Base-by-base conservation (phyloP, 2,797 vertebrate species). In the Karalla daura region DNA sequence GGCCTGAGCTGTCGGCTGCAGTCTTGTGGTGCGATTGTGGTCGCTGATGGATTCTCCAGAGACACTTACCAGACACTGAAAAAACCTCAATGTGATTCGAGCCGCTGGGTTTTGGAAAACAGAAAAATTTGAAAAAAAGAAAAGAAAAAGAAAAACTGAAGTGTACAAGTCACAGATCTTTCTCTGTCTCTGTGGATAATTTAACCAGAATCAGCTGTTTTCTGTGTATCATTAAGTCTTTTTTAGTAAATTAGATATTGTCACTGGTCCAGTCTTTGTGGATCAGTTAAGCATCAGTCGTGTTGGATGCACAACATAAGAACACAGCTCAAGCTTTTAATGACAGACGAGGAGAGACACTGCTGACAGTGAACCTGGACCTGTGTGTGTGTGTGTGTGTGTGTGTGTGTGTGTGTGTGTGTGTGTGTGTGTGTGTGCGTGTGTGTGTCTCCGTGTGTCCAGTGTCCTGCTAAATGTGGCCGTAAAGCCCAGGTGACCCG, bases 401-500 rank as follows among this genome's bases (percentile, higher is more conserved):
- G n/a, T n/a, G n/a, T n/a, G n/a, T n/a, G n/a, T n/a, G n/a, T n/a
- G n/a, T n/a, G n/a, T n/a, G n/a, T n/a, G n/a, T n/a, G n/a, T n/a
- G 17, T 39, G n/a, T 20, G 9, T 11, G 35, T 36, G 5, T 45
- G 20, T 27, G 14, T 11, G 5, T 37, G 2, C 3, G 14, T 43
- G 5, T 5, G 2, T 44, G 5, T 15, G 14, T 59, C 2, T 44
- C 7, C 70, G 9, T 61, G 6, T 46, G 14, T 65, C 0, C 84
- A 99, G 98, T 99, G 98, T 78, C 89, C 94, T 0, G 97, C 97
- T 3, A 96, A 94, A 81, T 99, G 98, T 9, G 96, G 96, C 7
- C 94, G 92, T 55, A 93, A 84, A 71, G 94, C 93, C 1, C 89
- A 94, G 72, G 95, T 98, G 85, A 96, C 88, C 1, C 89, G 98